Percentiles rank a stretch among this genome's conserved stretches.
These are phyloP conservation scores for Euschistus heros DNA, from an alignment of 1,140 invertebrate species.

Conservation along the genomic window DNA sequence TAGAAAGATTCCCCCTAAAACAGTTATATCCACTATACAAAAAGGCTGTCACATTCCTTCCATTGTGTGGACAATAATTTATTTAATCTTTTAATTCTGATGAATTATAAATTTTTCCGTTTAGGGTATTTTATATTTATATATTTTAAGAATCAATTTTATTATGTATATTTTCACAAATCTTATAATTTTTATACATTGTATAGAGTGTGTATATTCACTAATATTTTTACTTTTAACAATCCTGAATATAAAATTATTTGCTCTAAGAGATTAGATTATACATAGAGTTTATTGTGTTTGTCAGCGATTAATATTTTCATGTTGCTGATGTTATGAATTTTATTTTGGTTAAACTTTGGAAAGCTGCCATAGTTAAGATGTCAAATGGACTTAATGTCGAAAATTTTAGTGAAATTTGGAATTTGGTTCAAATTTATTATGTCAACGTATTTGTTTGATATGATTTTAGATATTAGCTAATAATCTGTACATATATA, in stretches of 20 bases:
- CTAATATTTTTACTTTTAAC: not conserved
- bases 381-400: constrained; percentile 4
- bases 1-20: not conserved
- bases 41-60: constrained; percentile 10
- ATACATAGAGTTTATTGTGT: not conserved
- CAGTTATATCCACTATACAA: no score
- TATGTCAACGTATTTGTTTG: not conserved
- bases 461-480: not conserved
- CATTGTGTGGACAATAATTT: constrained; percentile 7
- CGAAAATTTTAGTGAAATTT: not conserved
- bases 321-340: not conserved
- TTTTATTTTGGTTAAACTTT: constrained; percentile 4
- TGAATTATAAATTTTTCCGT: not conserved
- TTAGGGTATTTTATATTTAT: not conserved
- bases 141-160: not conserved
- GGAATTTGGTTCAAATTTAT: not conserved
- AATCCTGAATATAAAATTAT: not conserved
- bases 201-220: constrained; percentile 4
- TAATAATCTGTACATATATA: not conserved
- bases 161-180: not conserved
- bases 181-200: not conserved
- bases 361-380: constrained; percentile 6
- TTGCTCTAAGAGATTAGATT: not conserved
- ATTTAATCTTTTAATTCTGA: not conserved
- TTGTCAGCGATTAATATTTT: not conserved